Base-by-base conservation (phyloP, 2,888 invertebrate genomes). In the Drosophila picticornis region DNA sequence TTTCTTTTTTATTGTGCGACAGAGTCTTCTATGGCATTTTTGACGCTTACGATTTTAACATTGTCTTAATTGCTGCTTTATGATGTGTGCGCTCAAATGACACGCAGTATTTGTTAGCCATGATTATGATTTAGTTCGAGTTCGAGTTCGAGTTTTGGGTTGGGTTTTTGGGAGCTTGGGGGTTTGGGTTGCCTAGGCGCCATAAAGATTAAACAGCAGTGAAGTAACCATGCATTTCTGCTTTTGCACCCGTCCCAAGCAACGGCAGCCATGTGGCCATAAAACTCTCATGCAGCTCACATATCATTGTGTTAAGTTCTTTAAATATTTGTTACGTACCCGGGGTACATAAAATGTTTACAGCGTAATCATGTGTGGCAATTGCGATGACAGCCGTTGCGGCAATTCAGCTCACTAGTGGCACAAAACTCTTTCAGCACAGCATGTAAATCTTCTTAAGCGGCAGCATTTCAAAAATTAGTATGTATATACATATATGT, bases 51-150 rank as follows among this genome's bases (percentile, higher is more conserved):
- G 78, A 90, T 84, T 90, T 90, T 55, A 74, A 88, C 90, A 90
- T 83, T 80, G 82, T 83, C 84, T 90, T 88, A 88, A 88, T 88
- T 88, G 90, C 89, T 83, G 90, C 89, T 88, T 88, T 88, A 88
- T 86, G 86, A 88, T 80, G 82, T 85, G 85, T 80, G 80, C 65
- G 72, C 89, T 87, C 85, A 84, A 84, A 89, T 87, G 85, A 87
- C 87, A 89, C 88, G 87, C 75, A 77, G 82, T 76, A 87, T 81
- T 85, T 81, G 81, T 71, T 82, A 64, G 67, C 77, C 60, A 71
- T 81, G 86, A 90, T 90, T 88, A 90, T 84, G 85, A 90, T 86
- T 87, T 85, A 90, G 71, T 56, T 51, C 4, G 51, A 38, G 50
- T 56, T 51, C 4, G 51, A 38, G 50, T 52, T 53, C 7, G 64